Percentiles rank a stretch among this genome's conserved stretches.
phyloP scores from a whole-genome alignment of 2,888 invertebrate species.

The Steinernema scapterisci region DNA sequence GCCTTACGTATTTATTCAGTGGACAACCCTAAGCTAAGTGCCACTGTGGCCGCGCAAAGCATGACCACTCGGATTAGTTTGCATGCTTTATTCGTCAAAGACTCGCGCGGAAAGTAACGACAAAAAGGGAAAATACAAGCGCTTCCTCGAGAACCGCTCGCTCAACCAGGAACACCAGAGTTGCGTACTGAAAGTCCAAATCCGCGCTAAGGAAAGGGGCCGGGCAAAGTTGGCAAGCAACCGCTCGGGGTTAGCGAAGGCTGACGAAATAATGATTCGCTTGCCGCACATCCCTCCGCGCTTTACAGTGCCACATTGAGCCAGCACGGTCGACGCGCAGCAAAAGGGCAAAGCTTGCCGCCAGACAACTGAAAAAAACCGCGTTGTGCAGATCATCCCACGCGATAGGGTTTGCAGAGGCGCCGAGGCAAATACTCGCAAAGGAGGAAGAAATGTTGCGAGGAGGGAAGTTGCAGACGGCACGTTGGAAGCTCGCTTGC shows the following conservation, averaged over 20 bases:
- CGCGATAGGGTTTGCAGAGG: conserved; percentile 1
- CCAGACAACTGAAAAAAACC: conserved; percentile 16
- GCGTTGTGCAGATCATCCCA: neutral
- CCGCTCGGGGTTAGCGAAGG: neutral
- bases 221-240: neutral
- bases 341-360: conserved; percentile 21
- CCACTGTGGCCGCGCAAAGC: too few species aligned
- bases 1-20: neutral
- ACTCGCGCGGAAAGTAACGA: neutral
- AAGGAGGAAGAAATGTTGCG: neutral
- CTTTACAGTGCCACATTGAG: neutral
- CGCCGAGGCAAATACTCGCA: neutral
- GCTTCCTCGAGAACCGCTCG: too few species aligned
- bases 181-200: too few species aligned
- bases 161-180: too few species aligned
- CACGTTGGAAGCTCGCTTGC: neutral
- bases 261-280: conserved; percentile 15
- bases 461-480: neutral
- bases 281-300: neutral
- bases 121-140: too few species aligned
- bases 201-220: neutral
- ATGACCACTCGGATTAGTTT: neutral
- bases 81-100: neutral
- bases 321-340: neutral
- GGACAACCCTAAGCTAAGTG: neutral